Evolutionary conservation across 2,113 vertebrate genomes (phyloP).

Genomic region (Protobothrops mucrosquamatus): DNA sequence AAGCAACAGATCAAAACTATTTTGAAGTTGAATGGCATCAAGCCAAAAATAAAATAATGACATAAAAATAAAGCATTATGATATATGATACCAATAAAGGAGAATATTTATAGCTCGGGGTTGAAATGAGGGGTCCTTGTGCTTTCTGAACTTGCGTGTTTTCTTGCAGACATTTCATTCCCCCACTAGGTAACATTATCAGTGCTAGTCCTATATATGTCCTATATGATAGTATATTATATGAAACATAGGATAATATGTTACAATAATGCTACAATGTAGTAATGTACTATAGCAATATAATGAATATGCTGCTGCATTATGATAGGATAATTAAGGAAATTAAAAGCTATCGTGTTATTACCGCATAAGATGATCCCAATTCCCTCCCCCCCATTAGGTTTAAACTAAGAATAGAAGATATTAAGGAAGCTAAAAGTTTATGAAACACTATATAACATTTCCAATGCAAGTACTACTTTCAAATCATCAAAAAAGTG

Average conservation of each 20-base stretch:
- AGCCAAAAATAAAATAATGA: neutral
- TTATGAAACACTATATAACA: neutral
- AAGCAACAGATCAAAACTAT: neutral
- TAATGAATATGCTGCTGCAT: neutral
- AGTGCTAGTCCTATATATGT: neutral
- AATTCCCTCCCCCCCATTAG: neutral
- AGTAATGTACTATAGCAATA: neutral
- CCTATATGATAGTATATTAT: neutral
- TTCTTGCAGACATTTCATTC: neutral
- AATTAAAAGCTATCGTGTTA: neutral
- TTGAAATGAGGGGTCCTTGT: neutral
- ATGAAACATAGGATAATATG: neutral
- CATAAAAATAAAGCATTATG: neutral
- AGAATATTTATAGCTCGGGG: neutral
- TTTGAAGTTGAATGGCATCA: neutral
- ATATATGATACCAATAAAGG: neutral
- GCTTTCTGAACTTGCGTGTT: neutral
- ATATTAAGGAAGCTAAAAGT: neutral
- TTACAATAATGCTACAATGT: neutral
- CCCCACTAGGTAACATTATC: neutral
- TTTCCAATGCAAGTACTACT: neutral
- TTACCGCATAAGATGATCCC: neutral
- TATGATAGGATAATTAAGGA: neutral
- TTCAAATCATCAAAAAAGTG: neutral
- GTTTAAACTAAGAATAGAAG: neutral